These are phyloP conservation scores for Ageneiosus marmoratus DNA, from an alignment of 2,113 vertebrate genomes.

Conservation along the genomic window DNA sequence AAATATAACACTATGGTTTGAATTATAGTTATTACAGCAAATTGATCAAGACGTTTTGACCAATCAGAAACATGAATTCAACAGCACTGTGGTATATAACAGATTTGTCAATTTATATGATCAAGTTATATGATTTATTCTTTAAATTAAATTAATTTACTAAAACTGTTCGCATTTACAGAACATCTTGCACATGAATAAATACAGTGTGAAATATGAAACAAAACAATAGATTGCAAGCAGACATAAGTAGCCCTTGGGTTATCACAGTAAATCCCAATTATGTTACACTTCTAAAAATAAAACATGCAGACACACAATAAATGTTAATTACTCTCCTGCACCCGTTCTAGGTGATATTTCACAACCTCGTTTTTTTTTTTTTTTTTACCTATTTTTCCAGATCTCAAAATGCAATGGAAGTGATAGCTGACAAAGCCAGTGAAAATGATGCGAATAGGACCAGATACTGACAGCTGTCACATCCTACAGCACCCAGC, in stretches of 20 bases:
- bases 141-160: neutral
- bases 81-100: neutral
- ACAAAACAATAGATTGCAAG: neutral
- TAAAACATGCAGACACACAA: neutral
- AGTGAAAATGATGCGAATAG: constrained; percentile 31
- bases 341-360: neutral
- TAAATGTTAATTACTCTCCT: constrained; percentile 28
- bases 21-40: neutral
- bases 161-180: neutral
- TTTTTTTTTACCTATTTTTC: constrained; percentile 21
- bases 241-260: no score
- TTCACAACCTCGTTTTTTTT: constrained; percentile 2
- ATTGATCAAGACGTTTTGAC: neutral
- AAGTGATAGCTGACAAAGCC: constrained; percentile 48
- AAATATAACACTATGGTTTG: neutral
- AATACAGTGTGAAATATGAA: neutral
- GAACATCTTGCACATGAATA: neutral
- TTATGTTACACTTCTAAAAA: constrained; percentile 9
- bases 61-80: neutral
- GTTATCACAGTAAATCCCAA: neutral
- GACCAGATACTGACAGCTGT: constrained; percentile 54
- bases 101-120: neutral
- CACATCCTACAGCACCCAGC: constrained; percentile 36
- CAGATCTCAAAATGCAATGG: constrained; percentile 18
- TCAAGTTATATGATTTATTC: neutral